Conservation (phyloP, 64 coral and sea anemone species). For the Pocillopora verrucosa region DNA sequence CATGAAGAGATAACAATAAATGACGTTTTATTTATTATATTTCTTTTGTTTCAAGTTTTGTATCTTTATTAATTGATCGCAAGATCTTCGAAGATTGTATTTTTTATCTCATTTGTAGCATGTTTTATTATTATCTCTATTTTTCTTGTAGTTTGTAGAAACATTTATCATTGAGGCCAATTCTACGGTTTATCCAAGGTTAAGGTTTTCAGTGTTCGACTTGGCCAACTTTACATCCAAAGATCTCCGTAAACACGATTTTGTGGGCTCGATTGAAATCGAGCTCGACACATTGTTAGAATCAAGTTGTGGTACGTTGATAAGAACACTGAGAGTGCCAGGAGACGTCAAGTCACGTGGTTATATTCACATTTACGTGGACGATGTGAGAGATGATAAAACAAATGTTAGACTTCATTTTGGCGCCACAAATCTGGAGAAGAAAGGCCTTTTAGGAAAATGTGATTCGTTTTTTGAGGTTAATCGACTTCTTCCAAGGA, state of each 20-base stretch:
- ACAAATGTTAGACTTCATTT: conserved; percentile 73
- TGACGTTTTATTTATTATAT: too few relatives aligned
- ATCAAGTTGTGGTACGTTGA: conserved; percentile 8
- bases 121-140: background rate
- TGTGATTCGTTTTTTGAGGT: conserved; percentile 94
- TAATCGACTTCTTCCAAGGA: conserved; percentile 48
- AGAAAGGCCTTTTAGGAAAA: conserved; percentile 83
- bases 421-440: conserved; percentile 64
- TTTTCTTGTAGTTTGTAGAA: conserved; percentile 72
- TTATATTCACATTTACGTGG: conserved; percentile 68
- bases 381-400: conserved; percentile 53
- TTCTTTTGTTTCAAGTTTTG: too few relatives aligned
- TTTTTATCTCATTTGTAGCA: background rate
- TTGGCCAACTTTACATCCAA: conserved; percentile 96
- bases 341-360: conserved; percentile 86
- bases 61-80: too few relatives aligned
- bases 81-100: too few relatives aligned
- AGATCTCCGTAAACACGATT: conserved; percentile 95
- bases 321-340: conserved; percentile 74
- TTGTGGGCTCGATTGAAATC: conserved; percentile 86
- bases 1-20: too few relatives aligned
- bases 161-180: conserved; percentile 80
- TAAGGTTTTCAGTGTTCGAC: conserved; percentile 92
- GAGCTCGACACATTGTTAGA: conserved; percentile 64
- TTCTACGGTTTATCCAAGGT: conserved; percentile 46